phyloP scores from a whole-genome alignment of 2,113 vertebrate genomes.

The Barnardius zonarius region DNA sequence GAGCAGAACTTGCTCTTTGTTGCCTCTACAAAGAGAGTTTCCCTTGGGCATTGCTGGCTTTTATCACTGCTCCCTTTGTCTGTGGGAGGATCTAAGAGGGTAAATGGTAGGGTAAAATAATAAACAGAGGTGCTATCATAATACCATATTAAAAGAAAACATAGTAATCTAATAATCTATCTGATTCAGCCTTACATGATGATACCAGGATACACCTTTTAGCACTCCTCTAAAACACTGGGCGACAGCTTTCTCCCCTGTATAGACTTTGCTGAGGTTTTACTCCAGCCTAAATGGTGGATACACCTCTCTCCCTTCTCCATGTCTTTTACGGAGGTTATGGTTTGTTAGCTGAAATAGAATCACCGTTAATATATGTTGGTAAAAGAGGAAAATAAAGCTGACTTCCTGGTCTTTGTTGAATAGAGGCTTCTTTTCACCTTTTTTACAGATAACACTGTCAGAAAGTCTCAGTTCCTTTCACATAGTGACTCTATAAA shows the following conservation, averaged over 20 bases:
- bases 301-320: background rate
- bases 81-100: background rate
- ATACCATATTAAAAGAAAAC: background rate
- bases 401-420: background rate
- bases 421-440: background rate
- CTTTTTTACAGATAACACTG: background rate
- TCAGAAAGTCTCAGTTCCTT: background rate
- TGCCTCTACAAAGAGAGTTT: background rate
- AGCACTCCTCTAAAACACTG: background rate
- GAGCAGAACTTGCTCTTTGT: background rate
- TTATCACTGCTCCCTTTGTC: background rate
- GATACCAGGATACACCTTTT: background rate
- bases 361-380: background rate
- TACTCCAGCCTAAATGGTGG: background rate
- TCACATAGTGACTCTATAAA: background rate
- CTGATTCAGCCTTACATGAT: background rate
- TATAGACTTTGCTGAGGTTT: background rate
- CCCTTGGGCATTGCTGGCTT: background rate
- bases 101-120: background rate
- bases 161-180: background rate
- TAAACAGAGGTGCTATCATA: background rate
- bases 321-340: background rate
- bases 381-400: background rate
- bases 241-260: background rate
- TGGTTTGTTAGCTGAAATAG: background rate